Evolutionary conservation across 2,888 invertebrate genomes (phyloP).

Genomic region (Lissonota sp.): DNA sequence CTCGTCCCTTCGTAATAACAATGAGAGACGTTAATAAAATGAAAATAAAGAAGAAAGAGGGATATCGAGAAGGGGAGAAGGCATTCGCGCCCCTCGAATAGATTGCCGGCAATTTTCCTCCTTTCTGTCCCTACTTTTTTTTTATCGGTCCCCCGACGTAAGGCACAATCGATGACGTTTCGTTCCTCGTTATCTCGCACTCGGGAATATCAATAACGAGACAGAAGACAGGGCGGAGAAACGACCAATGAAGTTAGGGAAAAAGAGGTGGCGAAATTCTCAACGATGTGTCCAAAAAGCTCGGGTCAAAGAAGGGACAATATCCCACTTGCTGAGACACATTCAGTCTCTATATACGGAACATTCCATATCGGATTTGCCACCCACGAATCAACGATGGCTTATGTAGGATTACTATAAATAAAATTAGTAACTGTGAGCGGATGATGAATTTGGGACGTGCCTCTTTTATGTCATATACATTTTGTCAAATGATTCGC

Average conservation of each 20-base stretch:
- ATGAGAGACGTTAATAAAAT: too few species aligned
- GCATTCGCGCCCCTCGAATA: not conserved
- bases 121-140: not conserved
- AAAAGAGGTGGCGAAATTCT: not conserved
- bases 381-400: not conserved
- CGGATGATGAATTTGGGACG: too few species aligned
- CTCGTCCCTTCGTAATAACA: too few species aligned
- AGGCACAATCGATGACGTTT: conserved; percentile 12
- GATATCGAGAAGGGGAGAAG: not conserved
- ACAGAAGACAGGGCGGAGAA: not conserved
- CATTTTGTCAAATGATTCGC: too few species aligned
- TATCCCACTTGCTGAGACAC: conserved; percentile 24
- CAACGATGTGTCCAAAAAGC: conserved; percentile 10
- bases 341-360: not conserved
- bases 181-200: conserved; percentile 44
- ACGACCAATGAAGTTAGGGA: not conserved
- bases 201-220: conserved; percentile 31
- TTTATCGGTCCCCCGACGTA: not conserved
- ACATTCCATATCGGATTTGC: not conserved
- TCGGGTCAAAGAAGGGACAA: conserved; percentile 20
- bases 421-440: too few species aligned
- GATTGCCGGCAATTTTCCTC: conserved; percentile 14
- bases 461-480: too few species aligned
- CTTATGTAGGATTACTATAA: too few species aligned
- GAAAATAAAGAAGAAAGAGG: not conserved